phyloP scores from a whole-genome alignment of 2,113 vertebrate species.

The Xiphophorus couchianus region DNA sequence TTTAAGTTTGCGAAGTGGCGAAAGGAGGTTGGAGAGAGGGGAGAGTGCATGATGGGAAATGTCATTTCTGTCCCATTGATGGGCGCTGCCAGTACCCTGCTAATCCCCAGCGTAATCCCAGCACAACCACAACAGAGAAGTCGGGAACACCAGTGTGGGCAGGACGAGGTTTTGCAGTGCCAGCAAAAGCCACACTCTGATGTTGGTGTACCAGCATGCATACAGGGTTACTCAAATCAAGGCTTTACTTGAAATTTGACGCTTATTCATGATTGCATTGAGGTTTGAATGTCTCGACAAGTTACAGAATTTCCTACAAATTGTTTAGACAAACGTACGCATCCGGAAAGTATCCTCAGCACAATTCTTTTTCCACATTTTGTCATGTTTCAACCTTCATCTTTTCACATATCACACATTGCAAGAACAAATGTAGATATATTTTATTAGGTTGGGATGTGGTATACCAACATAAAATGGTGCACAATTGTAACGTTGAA shows the following conservation, averaged over 20 bases:
- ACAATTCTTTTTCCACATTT: background rate
- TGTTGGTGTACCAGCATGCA: background rate
- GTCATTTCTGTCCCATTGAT: conserved; percentile 72
- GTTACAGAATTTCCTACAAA: background rate
- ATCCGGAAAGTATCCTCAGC: too few relatives aligned
- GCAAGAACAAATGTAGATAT: too few relatives aligned
- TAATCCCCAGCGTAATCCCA: conserved; percentile 76
- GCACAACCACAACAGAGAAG: conserved; percentile 60
- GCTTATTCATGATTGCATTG: conserved; percentile 32
- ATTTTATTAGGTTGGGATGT: too few relatives aligned
- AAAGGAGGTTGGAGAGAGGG: conserved; percentile 51
- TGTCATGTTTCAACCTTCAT: background rate
- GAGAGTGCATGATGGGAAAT: conserved; percentile 66
- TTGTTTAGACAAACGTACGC: too few relatives aligned
- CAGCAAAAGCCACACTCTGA: background rate
- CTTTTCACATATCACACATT: too few relatives aligned
- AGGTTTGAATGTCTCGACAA: conserved; percentile 48
- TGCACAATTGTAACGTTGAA: too few relatives aligned
- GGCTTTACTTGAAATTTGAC: conserved; percentile 37
- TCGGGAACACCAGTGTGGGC: conserved; percentile 51
- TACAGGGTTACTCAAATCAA: conserved; percentile 16
- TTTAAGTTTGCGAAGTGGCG: conserved; percentile 57
- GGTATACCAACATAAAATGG: too few relatives aligned
- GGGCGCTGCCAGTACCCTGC: conserved; percentile 69
- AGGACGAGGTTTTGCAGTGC: conserved; percentile 28